Evolutionary conservation across 2,888 invertebrate species (phyloP), one percentile per base, ranked within the genome.

Genomic region (Congeria kusceri): DNA sequence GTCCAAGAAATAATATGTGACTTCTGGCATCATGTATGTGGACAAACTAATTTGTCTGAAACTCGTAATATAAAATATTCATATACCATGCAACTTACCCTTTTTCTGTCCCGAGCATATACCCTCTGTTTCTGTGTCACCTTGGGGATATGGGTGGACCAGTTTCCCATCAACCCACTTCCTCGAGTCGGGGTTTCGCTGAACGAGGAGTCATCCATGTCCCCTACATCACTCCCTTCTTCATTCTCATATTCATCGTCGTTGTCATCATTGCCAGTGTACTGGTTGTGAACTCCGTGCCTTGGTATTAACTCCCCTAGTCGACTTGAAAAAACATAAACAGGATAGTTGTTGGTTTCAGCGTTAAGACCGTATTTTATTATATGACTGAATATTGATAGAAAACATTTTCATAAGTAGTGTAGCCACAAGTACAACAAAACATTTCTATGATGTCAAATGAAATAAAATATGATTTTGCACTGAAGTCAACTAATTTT

Each of bases 51-150:
- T n/a, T n/a, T 18, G 11, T 11, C 20, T 9, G 15, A 46, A 13
- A 46, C 18, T 11, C 18, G 15, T 18, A 18, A 18, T 20, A 13
- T 56, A 56, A 56, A 11, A 11, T 23, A 18, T 13, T 56, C 20
- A 59, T 59, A 59, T 59, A 29, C 23, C 32, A 7, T 25, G 39
- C 25, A 18, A 18, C 61, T 68, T 65, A 73, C 81, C 66, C 77
- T 57, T 58, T 81, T 81, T 44, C 73, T 81, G 3, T 77, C 67
- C 27, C 69, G 77, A 0, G 67, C 47, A 25, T 67, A 59, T 23
- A 70, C 18, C 58, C 64, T 66, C 27, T 68, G 64, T 25, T 61
- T 44, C 28, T 39, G 67, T n/a, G 65, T 44, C 7, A 63, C 64
- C 27, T 49, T 68, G 28, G 59, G 68, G 39, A 64, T 63, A 13